Evolutionary conservation across 2,888 invertebrate species (phyloP).

Genomic region (Petrolisthes manimaculis): DNA sequence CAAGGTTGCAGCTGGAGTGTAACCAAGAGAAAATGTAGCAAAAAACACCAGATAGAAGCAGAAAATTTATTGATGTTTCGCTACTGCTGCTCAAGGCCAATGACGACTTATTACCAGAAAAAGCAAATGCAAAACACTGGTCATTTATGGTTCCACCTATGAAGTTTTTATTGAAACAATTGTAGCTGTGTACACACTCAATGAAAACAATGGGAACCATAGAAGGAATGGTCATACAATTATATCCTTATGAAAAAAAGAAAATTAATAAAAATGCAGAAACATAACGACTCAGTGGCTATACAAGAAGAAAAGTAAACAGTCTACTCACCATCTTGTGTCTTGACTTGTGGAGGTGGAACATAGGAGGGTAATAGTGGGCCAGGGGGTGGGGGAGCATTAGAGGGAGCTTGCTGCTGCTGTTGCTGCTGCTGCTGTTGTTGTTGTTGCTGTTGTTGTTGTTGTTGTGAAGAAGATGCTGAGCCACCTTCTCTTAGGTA

Average conservation of each 20-base stretch:
- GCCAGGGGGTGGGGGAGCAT: slow-evolving; percentile 65
- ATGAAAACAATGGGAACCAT: no score
- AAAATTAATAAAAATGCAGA: background rate
- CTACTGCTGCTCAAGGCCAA: no score
- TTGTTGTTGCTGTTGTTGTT: slow-evolving; percentile 31
- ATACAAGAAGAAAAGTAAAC: background rate
- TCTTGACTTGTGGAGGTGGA: slow-evolving; percentile 65
- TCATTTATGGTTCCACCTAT: no score
- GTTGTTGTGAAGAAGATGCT: slow-evolving; percentile 50
- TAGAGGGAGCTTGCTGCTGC: slow-evolving; percentile 32
- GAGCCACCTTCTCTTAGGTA: slow-evolving; percentile 62
- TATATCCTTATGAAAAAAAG: background rate
- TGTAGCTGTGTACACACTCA: no score
- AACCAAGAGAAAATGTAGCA: no score
- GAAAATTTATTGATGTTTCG: no score
- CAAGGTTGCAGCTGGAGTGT: no score
- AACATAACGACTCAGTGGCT: background rate
- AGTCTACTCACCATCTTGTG: slow-evolving; percentile 65
- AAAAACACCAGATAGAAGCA: no score
- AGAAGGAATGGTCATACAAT: background rate
- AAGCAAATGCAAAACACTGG: no score
- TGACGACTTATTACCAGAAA: no score
- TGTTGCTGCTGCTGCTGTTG: background rate
- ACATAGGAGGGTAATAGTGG: slow-evolving; percentile 65
- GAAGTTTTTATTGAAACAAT: no score